These are phyloP conservation scores for Bubalus kerabau DNA, from an alignment of 2,113 vertebrate genomes.

Conservation along the genomic window DNA sequence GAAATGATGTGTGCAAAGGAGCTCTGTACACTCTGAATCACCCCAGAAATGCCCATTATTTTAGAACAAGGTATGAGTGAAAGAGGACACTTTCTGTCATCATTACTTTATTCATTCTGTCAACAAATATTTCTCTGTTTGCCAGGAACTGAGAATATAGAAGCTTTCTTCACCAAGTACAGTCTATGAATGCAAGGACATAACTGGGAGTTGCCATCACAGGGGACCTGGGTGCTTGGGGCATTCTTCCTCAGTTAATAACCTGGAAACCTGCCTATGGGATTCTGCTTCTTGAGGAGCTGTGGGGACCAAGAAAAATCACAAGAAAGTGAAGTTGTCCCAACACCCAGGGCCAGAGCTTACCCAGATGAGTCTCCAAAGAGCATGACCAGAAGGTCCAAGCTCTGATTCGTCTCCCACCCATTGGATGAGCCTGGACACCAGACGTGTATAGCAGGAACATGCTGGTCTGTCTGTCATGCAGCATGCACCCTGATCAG, in stretches of 20 bases:
- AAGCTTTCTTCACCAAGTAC: neutral
- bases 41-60: neutral
- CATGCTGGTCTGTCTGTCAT: neutral
- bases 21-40: neutral
- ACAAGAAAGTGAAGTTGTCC: neutral
- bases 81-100: neutral
- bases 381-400: neutral
- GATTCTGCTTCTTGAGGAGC: neutral
- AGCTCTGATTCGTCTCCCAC: neutral
- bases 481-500: neutral
- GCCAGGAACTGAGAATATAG: neutral
- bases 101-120: neutral
- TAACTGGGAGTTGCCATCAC: neutral
- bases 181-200: neutral
- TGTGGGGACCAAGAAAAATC: neutral
- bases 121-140: neutral
- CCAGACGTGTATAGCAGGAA: neutral
- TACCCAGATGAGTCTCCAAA: neutral
- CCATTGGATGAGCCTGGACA: neutral
- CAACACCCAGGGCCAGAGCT: neutral
- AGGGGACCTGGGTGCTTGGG: neutral
- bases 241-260: neutral
- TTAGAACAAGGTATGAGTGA: neutral
- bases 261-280: neutral
- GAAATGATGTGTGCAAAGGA: neutral